Percentiles rank a stretch among this genome's conserved stretches.
phyloP scores from a whole-genome alignment of 2,113 vertebrate genomes.

The Atrichornis clamosus region DNA sequence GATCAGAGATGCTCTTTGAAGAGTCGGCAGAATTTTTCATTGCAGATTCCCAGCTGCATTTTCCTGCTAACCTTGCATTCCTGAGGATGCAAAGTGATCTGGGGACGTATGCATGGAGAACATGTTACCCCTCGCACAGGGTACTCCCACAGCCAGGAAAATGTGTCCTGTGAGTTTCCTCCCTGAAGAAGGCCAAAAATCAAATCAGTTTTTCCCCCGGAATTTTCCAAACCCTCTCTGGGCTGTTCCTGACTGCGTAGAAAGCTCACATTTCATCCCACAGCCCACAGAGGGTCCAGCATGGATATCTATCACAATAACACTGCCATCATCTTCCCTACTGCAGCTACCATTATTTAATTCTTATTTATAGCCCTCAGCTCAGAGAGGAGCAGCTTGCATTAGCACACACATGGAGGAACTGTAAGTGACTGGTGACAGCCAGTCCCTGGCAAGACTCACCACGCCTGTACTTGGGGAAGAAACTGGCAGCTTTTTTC shows the following conservation, averaged over 20 bases:
- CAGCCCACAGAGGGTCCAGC: background rate
- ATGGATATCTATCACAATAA: background rate
- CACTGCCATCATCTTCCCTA: background rate
- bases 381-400: background rate
- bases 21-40: slow-evolving; percentile 31
- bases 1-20: slow-evolving; percentile 55
- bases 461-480: background rate
- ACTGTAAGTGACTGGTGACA: background rate
- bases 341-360: background rate
- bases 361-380: background rate
- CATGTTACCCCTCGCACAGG: background rate
- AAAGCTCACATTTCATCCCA: background rate
- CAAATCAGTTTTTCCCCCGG: slow-evolving; percentile 28
- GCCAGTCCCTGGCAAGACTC: background rate
- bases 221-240: background rate
- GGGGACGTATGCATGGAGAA: background rate
- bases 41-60: slow-evolving; percentile 47
- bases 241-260: background rate
- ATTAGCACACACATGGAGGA: background rate
- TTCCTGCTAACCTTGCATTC: slow-evolving; percentile 63
- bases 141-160: slow-evolving; percentile 54
- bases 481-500: background rate
- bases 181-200: slow-evolving; percentile 9
- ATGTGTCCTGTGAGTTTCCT: slow-evolving; percentile 53
- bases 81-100: slow-evolving; percentile 28